These are phyloP conservation scores for Tragulus kanchil DNA, from an alignment of 2,113 vertebrate genomes.

Conservation along the genomic window DNA sequence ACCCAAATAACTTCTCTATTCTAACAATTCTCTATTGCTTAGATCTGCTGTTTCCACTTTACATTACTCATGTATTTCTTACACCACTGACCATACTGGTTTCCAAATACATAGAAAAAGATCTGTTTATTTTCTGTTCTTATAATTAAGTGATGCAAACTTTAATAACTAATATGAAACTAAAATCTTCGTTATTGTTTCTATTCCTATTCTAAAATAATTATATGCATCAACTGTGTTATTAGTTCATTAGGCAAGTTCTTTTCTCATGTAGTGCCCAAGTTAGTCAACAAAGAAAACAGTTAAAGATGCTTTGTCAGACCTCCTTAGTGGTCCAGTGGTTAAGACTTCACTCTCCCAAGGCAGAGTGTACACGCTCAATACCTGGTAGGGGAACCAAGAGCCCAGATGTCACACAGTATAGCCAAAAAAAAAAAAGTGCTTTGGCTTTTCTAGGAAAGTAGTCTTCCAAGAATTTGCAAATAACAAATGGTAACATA, in stretches of 20 bases:
- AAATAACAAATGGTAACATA: background rate
- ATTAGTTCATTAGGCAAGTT: background rate
- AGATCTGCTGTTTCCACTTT: background rate
- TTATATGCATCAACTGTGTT: background rate
- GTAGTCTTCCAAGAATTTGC: conserved; percentile 4
- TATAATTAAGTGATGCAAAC: background rate
- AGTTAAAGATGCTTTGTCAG: background rate
- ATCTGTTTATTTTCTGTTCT: background rate
- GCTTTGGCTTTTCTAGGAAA: background rate
- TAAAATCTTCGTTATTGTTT: background rate
- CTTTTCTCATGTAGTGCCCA: background rate
- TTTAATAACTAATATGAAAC: background rate
- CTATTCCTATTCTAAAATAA: conserved; percentile 41
- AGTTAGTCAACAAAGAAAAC: background rate
- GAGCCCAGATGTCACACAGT: background rate
- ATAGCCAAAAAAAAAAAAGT: background rate
- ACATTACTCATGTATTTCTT: background rate
- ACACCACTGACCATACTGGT: background rate
- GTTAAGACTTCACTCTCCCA: background rate
- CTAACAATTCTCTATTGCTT: conserved; percentile 5
- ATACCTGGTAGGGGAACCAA: background rate
- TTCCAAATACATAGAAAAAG: background rate
- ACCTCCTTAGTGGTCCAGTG: background rate
- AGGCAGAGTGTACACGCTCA: background rate
- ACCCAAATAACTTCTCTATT: conserved; percentile 16